Percentiles rank a stretch among this genome's conserved stretches.
phyloP scores from a whole-genome alignment of 1,140 invertebrate species.

The Carcinoscorpius rotundicauda region DNA sequence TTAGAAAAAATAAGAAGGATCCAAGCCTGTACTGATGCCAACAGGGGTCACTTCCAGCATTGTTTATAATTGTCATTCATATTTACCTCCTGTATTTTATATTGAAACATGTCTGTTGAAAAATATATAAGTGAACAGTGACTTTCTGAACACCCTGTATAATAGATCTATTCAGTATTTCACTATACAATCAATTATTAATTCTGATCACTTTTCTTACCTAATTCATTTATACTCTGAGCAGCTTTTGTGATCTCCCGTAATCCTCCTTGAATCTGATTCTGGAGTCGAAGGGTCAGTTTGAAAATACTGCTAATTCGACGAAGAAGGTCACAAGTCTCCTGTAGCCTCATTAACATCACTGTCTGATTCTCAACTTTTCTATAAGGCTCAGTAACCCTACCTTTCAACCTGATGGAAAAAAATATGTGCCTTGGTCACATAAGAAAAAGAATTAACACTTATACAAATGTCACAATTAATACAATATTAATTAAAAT shows the following conservation, averaged over 20 bases:
- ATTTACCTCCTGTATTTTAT: too few relatives aligned
- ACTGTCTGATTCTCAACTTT: not conserved
- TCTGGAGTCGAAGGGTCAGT: not conserved
- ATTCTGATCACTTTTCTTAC: not conserved
- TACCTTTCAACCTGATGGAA: not conserved
- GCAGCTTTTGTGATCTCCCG: not conserved
- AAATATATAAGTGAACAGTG: too few relatives aligned
- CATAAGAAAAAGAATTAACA: not conserved
- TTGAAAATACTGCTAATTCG: not conserved
- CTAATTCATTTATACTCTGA: not conserved
- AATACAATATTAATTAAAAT: not conserved
- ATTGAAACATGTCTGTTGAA: too few relatives aligned
- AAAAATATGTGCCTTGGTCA: not conserved
- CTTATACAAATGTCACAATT: not conserved
- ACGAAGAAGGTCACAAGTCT: not conserved
- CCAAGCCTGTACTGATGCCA: too few relatives aligned
- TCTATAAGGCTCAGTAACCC: not conserved
- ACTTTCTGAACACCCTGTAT: too few relatives aligned
- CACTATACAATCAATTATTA: too few relatives aligned
- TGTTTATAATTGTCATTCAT: too few relatives aligned
- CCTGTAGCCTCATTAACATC: not conserved
- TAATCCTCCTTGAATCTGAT: not conserved
- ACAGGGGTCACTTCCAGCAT: too few relatives aligned
- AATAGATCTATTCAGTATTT: too few relatives aligned
- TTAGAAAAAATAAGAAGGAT: too few relatives aligned